Evolutionary conservation across 2,888 invertebrate genomes (phyloP).

Genomic region (Abrostola triplasia): DNA sequence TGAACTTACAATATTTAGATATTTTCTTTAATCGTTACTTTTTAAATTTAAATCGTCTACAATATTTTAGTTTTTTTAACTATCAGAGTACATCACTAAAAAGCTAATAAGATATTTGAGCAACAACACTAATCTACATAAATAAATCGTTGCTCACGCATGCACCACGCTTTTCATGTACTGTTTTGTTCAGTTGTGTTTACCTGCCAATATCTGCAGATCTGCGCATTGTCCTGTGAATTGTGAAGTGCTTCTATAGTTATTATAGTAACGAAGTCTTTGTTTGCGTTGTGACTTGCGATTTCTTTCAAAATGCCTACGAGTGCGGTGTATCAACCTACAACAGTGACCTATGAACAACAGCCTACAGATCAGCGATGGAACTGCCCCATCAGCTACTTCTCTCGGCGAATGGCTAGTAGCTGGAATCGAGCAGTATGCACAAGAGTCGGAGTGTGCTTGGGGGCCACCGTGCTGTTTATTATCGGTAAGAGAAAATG

Average conservation of each 20-base stretch:
- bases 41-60: no score
- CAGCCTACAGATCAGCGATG: slow-evolving; percentile 87
- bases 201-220: slow-evolving; percentile 37
- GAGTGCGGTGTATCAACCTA: slow-evolving; percentile 93
- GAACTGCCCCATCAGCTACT: slow-evolving; percentile 88
- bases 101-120: background rate
- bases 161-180: slow-evolving; percentile 39
- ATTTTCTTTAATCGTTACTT: no score
- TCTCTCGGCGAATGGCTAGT: slow-evolving; percentile 85
- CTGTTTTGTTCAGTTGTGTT: slow-evolving; percentile 49
- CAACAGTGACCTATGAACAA: slow-evolving; percentile 92
- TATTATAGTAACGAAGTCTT: slow-evolving; percentile 38
- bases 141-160: slow-evolving; percentile 55
- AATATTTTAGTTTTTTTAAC: no score
- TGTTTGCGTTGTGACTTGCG: slow-evolving; percentile 56
- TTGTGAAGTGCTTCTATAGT: slow-evolving; percentile 44
- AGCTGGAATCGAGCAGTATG: slow-evolving; percentile 82
- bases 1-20: no score
- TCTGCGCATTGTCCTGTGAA: slow-evolving; percentile 48
- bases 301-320: slow-evolving; percentile 88
- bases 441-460: slow-evolving; percentile 78
- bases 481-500: slow-evolving; percentile 77
- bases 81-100: no score
- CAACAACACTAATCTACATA: slow-evolving; percentile 33
- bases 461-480: slow-evolving; percentile 80